Conservation (phyloP, 92 coral and sea anemone species). For the Muricea muricata region DNA sequence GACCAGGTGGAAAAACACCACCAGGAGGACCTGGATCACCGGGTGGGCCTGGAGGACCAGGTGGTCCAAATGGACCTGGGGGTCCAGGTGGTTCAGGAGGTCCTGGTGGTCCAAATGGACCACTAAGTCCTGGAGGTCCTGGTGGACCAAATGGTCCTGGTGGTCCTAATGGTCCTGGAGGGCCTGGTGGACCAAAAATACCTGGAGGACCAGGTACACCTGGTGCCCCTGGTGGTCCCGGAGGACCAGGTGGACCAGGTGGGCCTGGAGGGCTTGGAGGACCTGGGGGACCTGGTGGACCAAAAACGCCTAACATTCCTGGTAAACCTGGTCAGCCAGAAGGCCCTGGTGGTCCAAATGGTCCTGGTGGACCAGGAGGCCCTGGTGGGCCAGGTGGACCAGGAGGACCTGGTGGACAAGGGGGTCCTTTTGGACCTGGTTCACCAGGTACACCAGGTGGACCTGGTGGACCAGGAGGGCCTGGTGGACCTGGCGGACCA, state of each 20-base stretch:
- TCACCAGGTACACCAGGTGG: constrained; percentile 77
- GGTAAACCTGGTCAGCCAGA: constrained; percentile 66
- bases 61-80: constrained; percentile 53
- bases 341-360: constrained; percentile 51
- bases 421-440: constrained; percentile 76
- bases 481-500: constrained; percentile 69
- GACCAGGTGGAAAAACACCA: constrained; percentile 60
- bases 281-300: constrained; percentile 82
- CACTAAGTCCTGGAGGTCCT: constrained; percentile 58
- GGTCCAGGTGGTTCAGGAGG: constrained; percentile 65
- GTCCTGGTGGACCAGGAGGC: constrained; percentile 62
- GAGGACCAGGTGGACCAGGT: constrained; percentile 68
- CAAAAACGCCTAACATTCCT: constrained; percentile 78
- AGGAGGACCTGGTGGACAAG: constrained; percentile 80
- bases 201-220: constrained; percentile 87
- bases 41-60: constrained; percentile 48
- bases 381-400: constrained; percentile 87
- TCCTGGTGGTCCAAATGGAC: constrained; percentile 37
- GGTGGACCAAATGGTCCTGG: constrained; percentile 75
- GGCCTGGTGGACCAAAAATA: constrained; percentile 55
- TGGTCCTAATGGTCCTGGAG: constrained; percentile 76
- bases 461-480: constrained; percentile 78
- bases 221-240: constrained; percentile 68
- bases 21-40: constrained; percentile 77
- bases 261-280: constrained; percentile 78